A percentile compares a stretch with the other conserved stretches of the same genome.
Evolutionary conservation across 2,113 vertebrate genomes (phyloP).

Genomic region (Xyliphius kryptos): DNA sequence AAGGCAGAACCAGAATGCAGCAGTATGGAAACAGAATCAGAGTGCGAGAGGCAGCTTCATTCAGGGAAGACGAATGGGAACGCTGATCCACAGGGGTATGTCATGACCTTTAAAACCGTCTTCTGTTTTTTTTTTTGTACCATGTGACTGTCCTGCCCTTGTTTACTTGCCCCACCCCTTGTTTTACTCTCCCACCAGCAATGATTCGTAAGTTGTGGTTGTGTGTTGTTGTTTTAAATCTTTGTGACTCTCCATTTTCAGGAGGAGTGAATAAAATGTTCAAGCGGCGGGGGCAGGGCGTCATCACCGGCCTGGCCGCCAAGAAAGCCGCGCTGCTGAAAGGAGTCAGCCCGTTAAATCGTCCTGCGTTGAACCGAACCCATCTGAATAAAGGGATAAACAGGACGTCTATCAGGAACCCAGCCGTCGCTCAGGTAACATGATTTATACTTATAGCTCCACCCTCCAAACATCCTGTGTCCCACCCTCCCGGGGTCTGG

Average conservation of each 20-base stretch:
- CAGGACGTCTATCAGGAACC: slow-evolving; percentile 62
- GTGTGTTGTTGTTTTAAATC: no score
- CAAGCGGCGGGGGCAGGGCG: slow-evolving; percentile 74
- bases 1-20: slow-evolving; percentile 67
- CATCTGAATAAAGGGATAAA: not conserved
- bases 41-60: slow-evolving; percentile 65
- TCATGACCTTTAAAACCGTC: not conserved
- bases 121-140: not conserved
- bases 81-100: slow-evolving; percentile 69
- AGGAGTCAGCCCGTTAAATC: slow-evolving; percentile 75
- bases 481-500: not conserved
- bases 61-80: slow-evolving; percentile 64
- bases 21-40: slow-evolving; percentile 43
- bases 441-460: no score
- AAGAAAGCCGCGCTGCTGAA: slow-evolving; percentile 69
- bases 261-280: slow-evolving; percentile 64
- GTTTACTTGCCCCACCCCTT: not conserved
- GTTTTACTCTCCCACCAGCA: not conserved
- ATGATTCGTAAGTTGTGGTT: not conserved
- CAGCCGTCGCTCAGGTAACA: slow-evolving; percentile 73
- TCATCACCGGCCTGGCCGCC: slow-evolving; percentile 83
- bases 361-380: slow-evolving; percentile 43
- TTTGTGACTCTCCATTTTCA: slow-evolving; percentile 17
- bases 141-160: not conserved
- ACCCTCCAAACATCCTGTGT: not conserved